Conservation (phyloP, 2,113 vertebrate species). For the Heteronetta atricapilla region DNA sequence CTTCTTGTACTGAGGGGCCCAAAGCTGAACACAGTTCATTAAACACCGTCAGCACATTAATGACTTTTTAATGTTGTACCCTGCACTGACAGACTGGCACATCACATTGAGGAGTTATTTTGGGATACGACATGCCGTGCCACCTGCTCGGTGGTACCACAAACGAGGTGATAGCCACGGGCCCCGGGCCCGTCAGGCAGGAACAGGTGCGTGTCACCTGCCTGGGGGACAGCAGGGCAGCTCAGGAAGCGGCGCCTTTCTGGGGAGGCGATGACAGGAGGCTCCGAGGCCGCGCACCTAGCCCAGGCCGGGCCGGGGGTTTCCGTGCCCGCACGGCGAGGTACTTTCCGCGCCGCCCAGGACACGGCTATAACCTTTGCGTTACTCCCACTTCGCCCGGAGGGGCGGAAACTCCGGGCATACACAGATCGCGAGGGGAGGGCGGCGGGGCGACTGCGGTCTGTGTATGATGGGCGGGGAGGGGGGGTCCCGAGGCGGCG, state of each 20-base stretch:
- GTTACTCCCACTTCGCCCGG: not conserved
- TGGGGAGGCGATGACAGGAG: not conserved
- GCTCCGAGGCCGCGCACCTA: slow-evolving; percentile 29
- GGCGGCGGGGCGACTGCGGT: not conserved
- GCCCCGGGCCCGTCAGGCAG: accelerated
- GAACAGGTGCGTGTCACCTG: not conserved
- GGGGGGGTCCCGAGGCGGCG: no score
- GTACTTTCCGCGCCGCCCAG: slow-evolving; percentile 57
- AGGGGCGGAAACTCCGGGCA: slow-evolving; percentile 41
- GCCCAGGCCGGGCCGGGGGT: slow-evolving; percentile 18
- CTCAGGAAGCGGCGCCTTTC: not conserved
- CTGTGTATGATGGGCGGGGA: no score
- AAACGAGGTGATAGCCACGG: accelerated
- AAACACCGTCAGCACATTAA: not conserved
- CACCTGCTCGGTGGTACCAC: not conserved
- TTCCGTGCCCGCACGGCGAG: slow-evolving; percentile 27
- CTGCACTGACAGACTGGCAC: not conserved
- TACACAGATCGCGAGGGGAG: not conserved
- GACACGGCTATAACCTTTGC: slow-evolving; percentile 55
- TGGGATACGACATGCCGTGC: accelerated
- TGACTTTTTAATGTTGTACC: not conserved
- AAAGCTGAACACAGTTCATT: no score
- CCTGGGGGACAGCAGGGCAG: not conserved
- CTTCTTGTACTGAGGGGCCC: no score
- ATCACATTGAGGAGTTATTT: accelerated